Evolutionary conservation across 2,888 invertebrate species (phyloP).

Genomic region (Drosophila fungiperda): DNA sequence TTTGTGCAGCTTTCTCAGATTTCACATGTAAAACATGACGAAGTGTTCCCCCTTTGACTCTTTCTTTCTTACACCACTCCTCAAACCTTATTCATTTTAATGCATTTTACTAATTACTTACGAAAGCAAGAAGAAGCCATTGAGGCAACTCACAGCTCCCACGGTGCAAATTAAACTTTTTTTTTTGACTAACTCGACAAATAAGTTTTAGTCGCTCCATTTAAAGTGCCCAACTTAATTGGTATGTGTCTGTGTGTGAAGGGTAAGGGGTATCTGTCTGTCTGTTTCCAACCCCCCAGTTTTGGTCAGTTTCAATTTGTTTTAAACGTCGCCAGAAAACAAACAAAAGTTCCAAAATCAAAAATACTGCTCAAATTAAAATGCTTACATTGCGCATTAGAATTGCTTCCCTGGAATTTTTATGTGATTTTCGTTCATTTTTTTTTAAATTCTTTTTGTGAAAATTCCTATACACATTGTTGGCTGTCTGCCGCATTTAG

Average conservation of each 20-base stretch:
- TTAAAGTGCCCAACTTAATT: conserved; percentile 68
- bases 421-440: conserved; percentile 20
- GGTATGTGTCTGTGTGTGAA: conserved; percentile 32
- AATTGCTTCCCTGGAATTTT: conserved; percentile 64
- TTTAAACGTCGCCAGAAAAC: conserved; percentile 24
- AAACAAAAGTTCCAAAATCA: conserved; percentile 64
- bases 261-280: conserved; percentile 20
- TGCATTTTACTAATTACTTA: conserved; percentile 75
- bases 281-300: conserved; percentile 45
- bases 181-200: conserved; percentile 62
- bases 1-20: conserved; percentile 27
- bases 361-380: conserved; percentile 75
- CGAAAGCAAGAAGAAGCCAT: conserved; percentile 44
- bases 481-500: conserved; percentile 49
- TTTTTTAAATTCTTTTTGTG: not conserved
- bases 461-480: conserved; percentile 45
- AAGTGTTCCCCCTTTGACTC: not conserved
- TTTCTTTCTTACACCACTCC: not conserved
- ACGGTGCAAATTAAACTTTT: conserved; percentile 60
- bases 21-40: conserved; percentile 10
- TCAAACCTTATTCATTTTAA: conserved; percentile 68
- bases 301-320: conserved; percentile 66
- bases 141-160: conserved; percentile 31
- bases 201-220: conserved; percentile 63
- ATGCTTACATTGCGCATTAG: conserved; percentile 57